A percentile compares a stretch with the other conserved stretches of the same genome.
Conservation (phyloP, 2,113 vertebrate genomes). For the Alectura lathami region DNA sequence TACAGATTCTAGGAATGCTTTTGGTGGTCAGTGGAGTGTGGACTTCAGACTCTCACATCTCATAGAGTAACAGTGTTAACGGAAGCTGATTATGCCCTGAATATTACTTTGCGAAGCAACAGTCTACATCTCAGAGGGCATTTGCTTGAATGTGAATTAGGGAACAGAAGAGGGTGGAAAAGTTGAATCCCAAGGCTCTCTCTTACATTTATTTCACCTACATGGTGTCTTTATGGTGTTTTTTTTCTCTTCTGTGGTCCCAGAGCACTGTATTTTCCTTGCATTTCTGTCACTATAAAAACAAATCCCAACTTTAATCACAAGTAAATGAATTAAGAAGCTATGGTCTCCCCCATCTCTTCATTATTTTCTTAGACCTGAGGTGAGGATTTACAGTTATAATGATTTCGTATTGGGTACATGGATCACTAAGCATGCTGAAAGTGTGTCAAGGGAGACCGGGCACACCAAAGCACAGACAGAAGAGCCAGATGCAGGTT, state of each 20-base stretch:
- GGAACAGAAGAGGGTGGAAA: background rate
- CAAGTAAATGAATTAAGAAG: background rate
- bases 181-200: background rate
- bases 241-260: background rate
- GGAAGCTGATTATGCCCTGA: background rate
- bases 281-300: background rate
- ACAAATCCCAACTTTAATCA: background rate
- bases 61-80: background rate
- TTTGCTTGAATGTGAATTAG: background rate
- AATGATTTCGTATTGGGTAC: background rate
- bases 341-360: background rate
- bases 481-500: background rate
- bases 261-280: background rate
- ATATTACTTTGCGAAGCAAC: background rate
- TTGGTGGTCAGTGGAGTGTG: background rate
- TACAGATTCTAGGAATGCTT: background rate
- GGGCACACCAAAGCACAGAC: background rate
- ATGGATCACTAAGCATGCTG: fast-evolving
- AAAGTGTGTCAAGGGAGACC: background rate
- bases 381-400: background rate
- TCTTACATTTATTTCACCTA: background rate
- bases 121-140: background rate
- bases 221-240: background rate
- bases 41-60: background rate
- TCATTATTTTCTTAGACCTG: background rate